Conservation (phyloP, 1,140 invertebrate genomes). For the Whitmania pigra region DNA sequence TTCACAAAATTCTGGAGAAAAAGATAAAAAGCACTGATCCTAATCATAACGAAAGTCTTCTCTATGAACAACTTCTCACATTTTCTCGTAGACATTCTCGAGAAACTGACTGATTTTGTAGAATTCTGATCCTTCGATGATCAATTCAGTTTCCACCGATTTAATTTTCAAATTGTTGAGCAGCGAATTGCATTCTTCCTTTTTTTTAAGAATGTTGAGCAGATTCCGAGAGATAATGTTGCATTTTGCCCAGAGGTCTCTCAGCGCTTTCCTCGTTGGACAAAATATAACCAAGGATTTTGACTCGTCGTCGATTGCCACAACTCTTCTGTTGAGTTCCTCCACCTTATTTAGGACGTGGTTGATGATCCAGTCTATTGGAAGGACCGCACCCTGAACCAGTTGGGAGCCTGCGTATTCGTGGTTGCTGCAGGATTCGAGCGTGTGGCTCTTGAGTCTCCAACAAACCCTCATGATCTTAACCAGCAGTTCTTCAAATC, state of each 20-base stretch:
- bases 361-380: background rate
- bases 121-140: slow-evolving; percentile 8
- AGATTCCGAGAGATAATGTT: slow-evolving; percentile 17
- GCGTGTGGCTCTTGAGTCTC: background rate
- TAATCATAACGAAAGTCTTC: too few species aligned
- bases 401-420: slow-evolving; percentile 7
- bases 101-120: slow-evolving; percentile 7
- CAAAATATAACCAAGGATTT: slow-evolving; percentile 20
- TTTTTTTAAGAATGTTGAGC: background rate
- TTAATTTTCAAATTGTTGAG: slow-evolving; percentile 10
- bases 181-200: background rate
- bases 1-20: too few species aligned
- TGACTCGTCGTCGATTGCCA: slow-evolving; percentile 14
- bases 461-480: background rate
- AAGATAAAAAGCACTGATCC: too few species aligned
- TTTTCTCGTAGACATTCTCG: slow-evolving; percentile 5
- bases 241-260: slow-evolving; percentile 23
- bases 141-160: slow-evolving; percentile 6
- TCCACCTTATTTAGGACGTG: slow-evolving; percentile 19
- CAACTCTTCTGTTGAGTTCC: slow-evolving; percentile 18
- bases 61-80: background rate
- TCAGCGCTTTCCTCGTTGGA: slow-evolving; percentile 20
- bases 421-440: background rate
- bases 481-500: slow-evolving; percentile 4
- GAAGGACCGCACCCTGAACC: background rate